A percentile compares a stretch with the other conserved stretches of the same genome.
Evolutionary conservation across 2,113 vertebrate species (phyloP).

Genomic region (Theristicus caerulescens): DNA sequence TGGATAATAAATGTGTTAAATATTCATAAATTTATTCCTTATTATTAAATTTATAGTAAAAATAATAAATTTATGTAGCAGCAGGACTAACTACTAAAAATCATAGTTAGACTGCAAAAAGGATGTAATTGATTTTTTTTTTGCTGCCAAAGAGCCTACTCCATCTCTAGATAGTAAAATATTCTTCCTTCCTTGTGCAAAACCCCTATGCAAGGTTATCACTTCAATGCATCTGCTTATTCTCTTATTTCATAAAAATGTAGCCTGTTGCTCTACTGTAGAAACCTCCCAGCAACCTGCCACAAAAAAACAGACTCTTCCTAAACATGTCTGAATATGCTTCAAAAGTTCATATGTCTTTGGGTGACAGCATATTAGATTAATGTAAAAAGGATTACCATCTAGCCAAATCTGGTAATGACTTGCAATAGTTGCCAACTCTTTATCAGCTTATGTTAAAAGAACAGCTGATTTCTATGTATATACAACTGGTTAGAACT

Average conservation of each 20-base stretch:
- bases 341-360: not conserved
- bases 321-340: not conserved
- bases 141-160: not conserved
- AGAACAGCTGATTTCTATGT: not conserved
- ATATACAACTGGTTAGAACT: not conserved
- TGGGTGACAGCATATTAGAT: not conserved
- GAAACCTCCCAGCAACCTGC: not conserved
- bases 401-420: not conserved
- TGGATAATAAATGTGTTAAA: not conserved
- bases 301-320: not conserved
- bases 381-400: not conserved
- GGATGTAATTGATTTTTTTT: not conserved
- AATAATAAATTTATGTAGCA: not conserved
- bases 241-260: not conserved
- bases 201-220: not conserved
- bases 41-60: not conserved
- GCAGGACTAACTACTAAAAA: not conserved
- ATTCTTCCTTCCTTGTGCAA: not conserved
- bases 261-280: not conserved
- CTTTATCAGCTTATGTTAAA: not conserved
- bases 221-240: not conserved
- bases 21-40: not conserved
- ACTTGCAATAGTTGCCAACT: not conserved
- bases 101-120: not conserved
- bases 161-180: not conserved